Percentiles rank a stretch among this genome's conserved stretches.
Evolutionary conservation across 1,140 invertebrate species (phyloP).

Genomic region (Procambarus clarkii): DNA sequence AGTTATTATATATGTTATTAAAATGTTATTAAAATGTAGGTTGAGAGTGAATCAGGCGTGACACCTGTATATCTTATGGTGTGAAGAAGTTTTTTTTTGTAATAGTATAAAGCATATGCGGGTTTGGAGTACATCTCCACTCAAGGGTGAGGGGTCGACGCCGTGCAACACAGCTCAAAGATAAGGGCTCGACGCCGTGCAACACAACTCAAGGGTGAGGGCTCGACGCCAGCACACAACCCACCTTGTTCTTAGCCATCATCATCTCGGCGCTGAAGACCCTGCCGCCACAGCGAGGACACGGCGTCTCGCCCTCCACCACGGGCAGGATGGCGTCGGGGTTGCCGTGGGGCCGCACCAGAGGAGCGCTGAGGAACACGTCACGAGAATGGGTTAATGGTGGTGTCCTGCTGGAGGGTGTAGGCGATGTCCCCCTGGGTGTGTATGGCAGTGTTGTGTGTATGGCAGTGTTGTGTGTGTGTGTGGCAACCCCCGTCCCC

Average conservation of each 20-base stretch:
- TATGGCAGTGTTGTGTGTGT: neutral
- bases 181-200: too few species aligned
- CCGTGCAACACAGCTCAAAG: too few species aligned
- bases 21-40: too few species aligned
- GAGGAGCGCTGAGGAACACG: conserved; percentile 25
- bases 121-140: too few species aligned
- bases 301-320: conserved; percentile 79
- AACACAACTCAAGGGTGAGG: too few species aligned
- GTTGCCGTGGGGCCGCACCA: conserved; percentile 58
- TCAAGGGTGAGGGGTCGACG: too few species aligned
- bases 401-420: neutral
- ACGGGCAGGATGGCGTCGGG: conserved; percentile 46
- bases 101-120: too few species aligned
- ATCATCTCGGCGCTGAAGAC: conserved; percentile 96
- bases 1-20: too few species aligned
- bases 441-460: neutral
- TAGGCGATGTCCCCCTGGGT: neutral
- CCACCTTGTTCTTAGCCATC: conserved; percentile 79
- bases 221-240: neutral
- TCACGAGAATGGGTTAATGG: neutral
- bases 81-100: too few species aligned
- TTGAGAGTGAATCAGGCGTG: too few species aligned
- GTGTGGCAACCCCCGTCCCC: too few species aligned
- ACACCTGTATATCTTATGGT: too few species aligned
- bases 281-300: conserved; percentile 88